Evolutionary conservation across 2,113 vertebrate genomes (phyloP).

Genomic region (Xerus inauris): DNA sequence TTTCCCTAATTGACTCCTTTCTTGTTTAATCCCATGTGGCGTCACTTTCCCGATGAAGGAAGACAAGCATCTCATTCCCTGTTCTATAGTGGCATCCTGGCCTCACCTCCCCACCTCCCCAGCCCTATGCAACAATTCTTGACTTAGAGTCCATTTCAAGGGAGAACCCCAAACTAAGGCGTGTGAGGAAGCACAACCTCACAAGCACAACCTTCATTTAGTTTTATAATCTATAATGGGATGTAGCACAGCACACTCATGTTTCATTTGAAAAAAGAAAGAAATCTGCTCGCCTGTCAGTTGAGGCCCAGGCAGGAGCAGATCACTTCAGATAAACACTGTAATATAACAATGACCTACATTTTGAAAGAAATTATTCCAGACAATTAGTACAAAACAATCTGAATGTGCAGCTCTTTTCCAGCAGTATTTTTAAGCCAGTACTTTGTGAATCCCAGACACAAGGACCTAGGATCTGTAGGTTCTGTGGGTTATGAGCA

Average conservation of each 20-base stretch:
- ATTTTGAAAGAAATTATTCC: background rate
- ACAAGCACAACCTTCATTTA: background rate
- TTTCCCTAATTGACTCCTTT: background rate
- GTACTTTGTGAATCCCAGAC: background rate
- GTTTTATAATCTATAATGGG: background rate
- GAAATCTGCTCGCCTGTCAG: background rate
- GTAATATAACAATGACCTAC: too few relatives aligned
- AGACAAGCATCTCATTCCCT: fast-evolving
- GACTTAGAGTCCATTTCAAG: background rate
- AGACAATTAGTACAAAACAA: background rate
- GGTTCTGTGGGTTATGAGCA: fast-evolving
- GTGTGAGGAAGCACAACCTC: background rate
- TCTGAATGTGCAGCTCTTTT: too few relatives aligned
- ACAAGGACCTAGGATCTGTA: fast-evolving
- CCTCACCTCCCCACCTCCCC: background rate
- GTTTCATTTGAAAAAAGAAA: background rate
- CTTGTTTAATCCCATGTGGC: fast-evolving
- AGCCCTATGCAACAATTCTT: background rate
- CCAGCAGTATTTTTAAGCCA: background rate
- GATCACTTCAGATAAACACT: background rate
- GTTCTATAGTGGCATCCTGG: fast-evolving
- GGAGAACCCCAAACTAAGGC: background rate
- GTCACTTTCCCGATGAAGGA: background rate
- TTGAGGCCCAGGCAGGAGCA: background rate
- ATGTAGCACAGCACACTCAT: fast-evolving